These are phyloP conservation scores for Leucania comma DNA, from an alignment of 2,888 invertebrate genomes.

Conservation along the genomic window DNA sequence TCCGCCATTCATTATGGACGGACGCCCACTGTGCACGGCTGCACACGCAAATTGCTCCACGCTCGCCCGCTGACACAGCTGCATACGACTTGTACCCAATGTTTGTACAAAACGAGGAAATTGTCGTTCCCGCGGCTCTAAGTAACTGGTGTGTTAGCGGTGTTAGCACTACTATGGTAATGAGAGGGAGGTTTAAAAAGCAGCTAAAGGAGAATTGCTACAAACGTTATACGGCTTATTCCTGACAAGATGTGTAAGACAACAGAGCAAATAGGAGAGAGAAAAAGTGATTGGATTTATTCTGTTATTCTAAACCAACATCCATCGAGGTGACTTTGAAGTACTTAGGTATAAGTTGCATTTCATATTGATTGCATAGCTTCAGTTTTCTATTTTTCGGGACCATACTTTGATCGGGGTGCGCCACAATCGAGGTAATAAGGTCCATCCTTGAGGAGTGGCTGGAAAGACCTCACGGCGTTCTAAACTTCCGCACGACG, in stretches of 20 bases:
- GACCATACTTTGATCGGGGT: background rate
- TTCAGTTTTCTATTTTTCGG: background rate
- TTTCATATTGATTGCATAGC: background rate
- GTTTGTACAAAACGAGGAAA: constrained; percentile 79
- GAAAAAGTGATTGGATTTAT: background rate
- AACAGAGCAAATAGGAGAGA: background rate
- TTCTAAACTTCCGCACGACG: too few relatives aligned
- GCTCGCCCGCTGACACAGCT: constrained; percentile 84
- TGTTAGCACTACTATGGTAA: constrained; percentile 72
- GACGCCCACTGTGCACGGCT: constrained; percentile 86
- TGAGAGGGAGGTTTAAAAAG: constrained; percentile 62
- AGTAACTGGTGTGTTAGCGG: constrained; percentile 74
- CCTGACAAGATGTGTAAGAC: background rate
- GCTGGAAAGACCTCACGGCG: too few relatives aligned
- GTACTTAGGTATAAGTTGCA: too few relatives aligned
- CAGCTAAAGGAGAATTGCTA: constrained; percentile 48
- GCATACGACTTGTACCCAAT: constrained; percentile 70
- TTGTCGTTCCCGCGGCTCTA: constrained; percentile 71
- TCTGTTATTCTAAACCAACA: background rate
- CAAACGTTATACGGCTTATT: constrained; percentile 2
- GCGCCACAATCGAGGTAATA: too few relatives aligned
- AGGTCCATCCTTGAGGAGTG: too few relatives aligned
- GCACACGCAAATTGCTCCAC: constrained; percentile 86
- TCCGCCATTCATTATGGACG: constrained; percentile 82
- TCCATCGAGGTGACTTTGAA: background rate